A percentile compares a stretch with the other conserved stretches of the same genome.
Evolutionary conservation across 1,140 invertebrate genomes (phyloP).

Genomic region (Tetramorium parvispinum): DNA sequence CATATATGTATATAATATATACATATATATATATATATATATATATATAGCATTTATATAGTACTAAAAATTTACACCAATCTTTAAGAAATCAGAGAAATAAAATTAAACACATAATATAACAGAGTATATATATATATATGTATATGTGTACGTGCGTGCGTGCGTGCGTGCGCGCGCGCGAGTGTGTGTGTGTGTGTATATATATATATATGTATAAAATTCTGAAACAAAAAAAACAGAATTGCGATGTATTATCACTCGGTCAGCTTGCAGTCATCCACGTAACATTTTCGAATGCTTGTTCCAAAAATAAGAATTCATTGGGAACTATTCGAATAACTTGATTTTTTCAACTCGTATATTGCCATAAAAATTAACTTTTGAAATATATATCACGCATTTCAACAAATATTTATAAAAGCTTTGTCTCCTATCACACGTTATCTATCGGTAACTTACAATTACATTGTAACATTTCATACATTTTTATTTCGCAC

Average conservation of each 20-base stretch:
- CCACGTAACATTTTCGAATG: constrained; percentile 8
- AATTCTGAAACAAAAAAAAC: constrained; percentile 45
- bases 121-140: constrained; percentile 18
- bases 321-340: constrained; percentile 18
- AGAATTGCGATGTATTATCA: constrained; percentile 15
- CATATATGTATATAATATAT: too few relatives aligned
- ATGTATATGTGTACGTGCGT: neutral
- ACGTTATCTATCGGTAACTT: constrained; percentile 39
- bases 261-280: neutral
- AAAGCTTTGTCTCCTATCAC: constrained; percentile 43
- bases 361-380: constrained; percentile 54
- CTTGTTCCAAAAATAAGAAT: constrained; percentile 43
- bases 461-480: constrained; percentile 46
- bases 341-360: constrained; percentile 33
- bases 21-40: too few relatives aligned
- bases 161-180: too few relatives aligned
- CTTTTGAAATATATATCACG: constrained; percentile 51
- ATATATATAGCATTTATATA: too few relatives aligned
- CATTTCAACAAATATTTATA: constrained; percentile 55
- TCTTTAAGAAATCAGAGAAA: constrained; percentile 2
- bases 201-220: neutral
- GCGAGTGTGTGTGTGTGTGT: neutral
- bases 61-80: constrained; percentile 11
- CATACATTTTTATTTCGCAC: constrained; percentile 14
- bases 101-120: constrained; percentile 42